A percentile compares a stretch with the other conserved stretches of the same genome.
phyloP scores from a whole-genome alignment of 2,797 vertebrate genomes.

The Otolemur crassicaudatus region DNA sequence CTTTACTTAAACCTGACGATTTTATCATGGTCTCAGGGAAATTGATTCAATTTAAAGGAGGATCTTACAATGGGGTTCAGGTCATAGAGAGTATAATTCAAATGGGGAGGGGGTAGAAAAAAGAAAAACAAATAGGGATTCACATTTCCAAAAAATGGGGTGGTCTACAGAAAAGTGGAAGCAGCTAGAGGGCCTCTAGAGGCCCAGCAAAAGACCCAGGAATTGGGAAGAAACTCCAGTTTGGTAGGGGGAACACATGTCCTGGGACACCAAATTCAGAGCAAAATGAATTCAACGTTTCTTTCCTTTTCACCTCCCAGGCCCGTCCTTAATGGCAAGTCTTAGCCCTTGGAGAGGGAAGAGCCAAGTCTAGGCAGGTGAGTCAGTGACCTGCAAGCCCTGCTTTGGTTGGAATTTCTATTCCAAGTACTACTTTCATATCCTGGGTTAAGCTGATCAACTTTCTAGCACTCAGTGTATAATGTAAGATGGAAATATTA shows the following conservation, averaged over 20 bases:
- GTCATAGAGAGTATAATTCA: not conserved
- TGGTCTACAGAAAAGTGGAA: not conserved
- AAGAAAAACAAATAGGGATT: not conserved
- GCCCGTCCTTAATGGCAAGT: not conserved
- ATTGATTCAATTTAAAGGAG: not conserved
- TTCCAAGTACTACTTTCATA: not conserved
- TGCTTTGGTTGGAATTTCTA: not conserved
- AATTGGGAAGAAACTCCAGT: not conserved
- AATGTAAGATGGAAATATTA: not conserved
- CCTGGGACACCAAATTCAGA: not conserved
- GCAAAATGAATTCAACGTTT: not conserved
- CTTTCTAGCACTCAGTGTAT: not conserved
- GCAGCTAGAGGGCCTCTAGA: not conserved
- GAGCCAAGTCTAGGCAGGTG: not conserved
- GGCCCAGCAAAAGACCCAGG: not conserved
- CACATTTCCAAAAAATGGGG: not conserved
- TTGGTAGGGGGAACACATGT: accelerated
- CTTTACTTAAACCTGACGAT: not conserved
- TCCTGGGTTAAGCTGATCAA: not conserved
- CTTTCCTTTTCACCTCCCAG: accelerated
- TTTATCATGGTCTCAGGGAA: not conserved
- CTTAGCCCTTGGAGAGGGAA: not conserved
- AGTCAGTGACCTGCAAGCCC: not conserved
- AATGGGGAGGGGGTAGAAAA: not conserved
- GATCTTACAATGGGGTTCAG: not conserved